Base-by-base conservation (phyloP, 2,888 invertebrate species). In the Epicampocera succincta region DNA sequence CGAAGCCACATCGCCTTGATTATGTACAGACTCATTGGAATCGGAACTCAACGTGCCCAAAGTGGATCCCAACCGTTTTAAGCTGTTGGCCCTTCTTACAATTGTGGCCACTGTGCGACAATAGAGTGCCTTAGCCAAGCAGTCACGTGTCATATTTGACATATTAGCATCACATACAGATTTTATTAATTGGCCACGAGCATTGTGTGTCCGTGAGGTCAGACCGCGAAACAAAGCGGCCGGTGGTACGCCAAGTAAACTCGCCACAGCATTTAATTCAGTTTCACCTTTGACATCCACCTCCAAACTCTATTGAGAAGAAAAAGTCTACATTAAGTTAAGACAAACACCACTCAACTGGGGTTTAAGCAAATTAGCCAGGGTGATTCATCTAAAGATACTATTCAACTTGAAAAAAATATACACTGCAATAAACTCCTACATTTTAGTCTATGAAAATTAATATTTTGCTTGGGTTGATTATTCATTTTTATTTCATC, bases 71-170 rank as follows among this genome's bases (percentile, higher is more conserved):
- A 96, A 92, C 0, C 90, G 93, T 91, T 97, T 97, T 42, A 98
- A 92, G 87, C 97, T 98, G 91, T 98, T 98, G 71, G 98, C 97
- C 87, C 98, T 93, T 42, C 98, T 93, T 33, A 98, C 97, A 86
- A 98, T 97, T 21, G 98, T 98, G 17, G 97, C 97, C 17, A 98
- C 97, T 11, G 98, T 98, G 85, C 98, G 95, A 90, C 97, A 97
- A 91, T 98, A 98, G 40, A 98, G 93, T 17, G 98, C 97, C 91
- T 97, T 97, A 40, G 97, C 96, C 86, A 98, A 92, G 78, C 96
- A 95, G 92, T 98, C 96, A 85, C 98, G 93, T n/a, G 96, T 96
- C 93, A 95, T 94, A 88, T 96, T 95, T 12, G 97, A 96, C 93
- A 96, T 95, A 86, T 95, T 95, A n/a, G 95, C 95, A 89, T 96